Base-by-base conservation (phyloP, 1,140 invertebrate species). In the Mycetomoellerius zeteki region DNA sequence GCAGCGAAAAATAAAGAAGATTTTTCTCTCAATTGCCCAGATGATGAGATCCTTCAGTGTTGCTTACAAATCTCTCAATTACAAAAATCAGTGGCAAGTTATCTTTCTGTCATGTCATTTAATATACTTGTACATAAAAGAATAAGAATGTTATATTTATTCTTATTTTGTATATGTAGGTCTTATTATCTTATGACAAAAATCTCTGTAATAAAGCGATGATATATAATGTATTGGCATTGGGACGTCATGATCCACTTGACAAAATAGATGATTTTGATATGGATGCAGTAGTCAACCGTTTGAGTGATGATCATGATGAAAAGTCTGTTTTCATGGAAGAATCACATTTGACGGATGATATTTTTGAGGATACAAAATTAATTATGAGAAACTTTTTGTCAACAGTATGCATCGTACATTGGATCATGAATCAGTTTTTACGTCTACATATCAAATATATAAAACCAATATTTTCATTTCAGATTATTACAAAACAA, bases 151-250 rank as follows among this genome's bases (percentile, higher is more conserved):
- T 8, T 54, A 14, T 37, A 37, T 6, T 56, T n/a, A 67, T n/a
- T 71, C 0, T 54, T 77, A 52, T 47, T 37, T 73, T 86, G 60
- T 87, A 37, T 37, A 89, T n/a, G 37, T 16, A 95, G 94, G 86
- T 95, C 19, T 89, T 95, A 56, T 67, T 95, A 33, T 93, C 95
- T 0, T 95, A 94, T 78, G 95, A 95, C 52, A 93, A 93, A 89
- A 95, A 95, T 92, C 91, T 95, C 12, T 94, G 94, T 62, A 95
- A 93, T 56, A 95, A 95, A 90, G 94, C 94, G 3, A 92, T 93
- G 86, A 92, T 95, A 78, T 85, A 95, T 82, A 92, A 94, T 80
- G 91, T 95, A 52, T 52, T 84, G 6, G 78, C 89, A 5, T 69
- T 95, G 52, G 92, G 93, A 12, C 80, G 86, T n/a, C 64, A 93